phyloP scores from a whole-genome alignment of 2,888 invertebrate species.

The Orchesellides sinensis region DNA sequence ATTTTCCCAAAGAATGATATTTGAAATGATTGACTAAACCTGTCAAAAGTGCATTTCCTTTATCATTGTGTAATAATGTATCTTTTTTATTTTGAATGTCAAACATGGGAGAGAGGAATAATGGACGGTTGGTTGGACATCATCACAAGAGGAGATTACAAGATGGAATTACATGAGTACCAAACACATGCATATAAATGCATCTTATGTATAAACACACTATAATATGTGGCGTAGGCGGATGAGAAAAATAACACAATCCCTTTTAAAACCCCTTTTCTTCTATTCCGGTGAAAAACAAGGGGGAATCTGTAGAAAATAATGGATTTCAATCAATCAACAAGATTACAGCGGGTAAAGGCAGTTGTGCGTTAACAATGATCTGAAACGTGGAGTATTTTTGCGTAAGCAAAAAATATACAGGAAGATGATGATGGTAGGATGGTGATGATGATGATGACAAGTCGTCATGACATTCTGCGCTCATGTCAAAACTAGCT shows the following conservation, averaged over 20 bases:
- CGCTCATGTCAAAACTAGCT: neutral
- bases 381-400: neutral
- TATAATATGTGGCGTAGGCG: neutral
- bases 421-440: neutral
- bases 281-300: neutral
- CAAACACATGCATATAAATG: too few species aligned
- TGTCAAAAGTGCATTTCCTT: neutral
- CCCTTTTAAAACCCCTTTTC: neutral
- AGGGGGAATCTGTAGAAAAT: neutral
- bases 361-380: slow-evolving; percentile 8
- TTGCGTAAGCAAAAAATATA: neutral
- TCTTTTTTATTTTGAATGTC: too few species aligned
- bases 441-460: neutral
- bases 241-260: neutral
- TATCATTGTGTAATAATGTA: neutral
- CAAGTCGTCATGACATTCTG: neutral
- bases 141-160: neutral
- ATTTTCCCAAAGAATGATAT: neutral
- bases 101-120: neutral
- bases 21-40: neutral
- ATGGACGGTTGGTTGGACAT: neutral
- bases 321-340: slow-evolving; percentile 61
- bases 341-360: slow-evolving; percentile 7
- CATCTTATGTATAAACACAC: too few species aligned
- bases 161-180: neutral